A percentile compares a stretch with the other conserved stretches of the same genome.
phyloP scores from a whole-genome alignment of 2,113 vertebrate genomes.

The Mus spicilegus region DNA sequence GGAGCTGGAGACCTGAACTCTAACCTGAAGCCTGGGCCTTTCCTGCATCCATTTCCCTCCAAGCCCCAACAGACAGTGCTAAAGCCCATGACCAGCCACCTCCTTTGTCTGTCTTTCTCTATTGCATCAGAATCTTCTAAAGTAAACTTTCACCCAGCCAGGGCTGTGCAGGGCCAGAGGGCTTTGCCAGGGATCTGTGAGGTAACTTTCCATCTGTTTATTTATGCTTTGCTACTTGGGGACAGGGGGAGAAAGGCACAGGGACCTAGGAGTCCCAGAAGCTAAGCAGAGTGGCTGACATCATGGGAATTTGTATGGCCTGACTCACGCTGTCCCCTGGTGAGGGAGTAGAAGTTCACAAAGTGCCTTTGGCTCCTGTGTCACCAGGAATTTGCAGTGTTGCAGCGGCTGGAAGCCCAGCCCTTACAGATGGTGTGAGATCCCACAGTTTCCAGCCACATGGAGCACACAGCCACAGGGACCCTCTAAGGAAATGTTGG shows the following conservation, averaged over 20 bases:
- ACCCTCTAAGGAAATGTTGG: accelerated
- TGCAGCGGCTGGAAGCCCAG: background rate
- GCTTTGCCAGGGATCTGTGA: conserved; percentile 4
- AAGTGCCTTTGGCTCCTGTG: background rate
- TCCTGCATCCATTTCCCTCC: background rate
- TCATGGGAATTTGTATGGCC: background rate
- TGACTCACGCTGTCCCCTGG: background rate
- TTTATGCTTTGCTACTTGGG: background rate
- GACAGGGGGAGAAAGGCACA: background rate
- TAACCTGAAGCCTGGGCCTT: background rate
- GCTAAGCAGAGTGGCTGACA: background rate
- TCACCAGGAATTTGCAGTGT: accelerated
- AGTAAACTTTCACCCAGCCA: background rate
- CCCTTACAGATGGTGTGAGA: background rate
- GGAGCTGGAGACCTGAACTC: background rate
- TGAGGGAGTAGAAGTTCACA: background rate
- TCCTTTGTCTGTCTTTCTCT: background rate
- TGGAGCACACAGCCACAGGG: accelerated
- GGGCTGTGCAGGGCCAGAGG: background rate
- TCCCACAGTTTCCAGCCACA: accelerated
- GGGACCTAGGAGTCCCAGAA: conserved; percentile 9
- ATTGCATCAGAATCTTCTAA: conserved; percentile 38
- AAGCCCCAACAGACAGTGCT: background rate
- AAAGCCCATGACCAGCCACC: accelerated
- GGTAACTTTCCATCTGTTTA: background rate